A percentile compares a stretch with the other conserved stretches of the same genome.
Evolutionary conservation across 2,888 invertebrate genomes (phyloP).

Genomic region (Acleris literana): DNA sequence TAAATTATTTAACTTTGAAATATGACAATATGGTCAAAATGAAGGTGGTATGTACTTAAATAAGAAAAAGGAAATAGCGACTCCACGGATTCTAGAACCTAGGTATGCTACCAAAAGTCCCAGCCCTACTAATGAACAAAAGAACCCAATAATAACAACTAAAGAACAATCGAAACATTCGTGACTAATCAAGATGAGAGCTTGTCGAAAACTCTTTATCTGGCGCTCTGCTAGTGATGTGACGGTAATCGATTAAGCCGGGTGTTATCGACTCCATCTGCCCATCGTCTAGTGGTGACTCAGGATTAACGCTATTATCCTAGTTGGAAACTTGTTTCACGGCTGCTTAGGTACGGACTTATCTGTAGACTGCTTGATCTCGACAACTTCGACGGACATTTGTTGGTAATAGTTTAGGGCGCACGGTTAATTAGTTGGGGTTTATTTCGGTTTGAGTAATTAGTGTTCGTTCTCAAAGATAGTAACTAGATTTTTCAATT

Average conservation of each 20-base stretch:
- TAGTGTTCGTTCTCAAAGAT: not conserved
- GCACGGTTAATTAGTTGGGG: not conserved
- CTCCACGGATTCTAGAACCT: too few relatives aligned
- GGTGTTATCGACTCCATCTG: slow-evolving; percentile 66
- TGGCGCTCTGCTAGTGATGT: slow-evolving; percentile 35
- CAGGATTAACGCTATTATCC: slow-evolving; percentile 71
- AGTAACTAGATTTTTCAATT: too few relatives aligned
- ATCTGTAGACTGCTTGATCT: slow-evolving; percentile 31
- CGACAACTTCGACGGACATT: slow-evolving; percentile 28
- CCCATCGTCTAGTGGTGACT: slow-evolving; percentile 57
- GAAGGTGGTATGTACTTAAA: too few relatives aligned
- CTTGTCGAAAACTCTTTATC: slow-evolving; percentile 34
- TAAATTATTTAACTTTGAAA: too few relatives aligned
- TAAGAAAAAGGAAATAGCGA: too few relatives aligned
- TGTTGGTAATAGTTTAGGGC: slow-evolving; percentile 18
- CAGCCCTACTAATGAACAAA: not conserved
- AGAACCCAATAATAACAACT: not conserved
- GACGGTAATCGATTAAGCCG: slow-evolving; percentile 61
- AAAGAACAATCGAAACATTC: slow-evolving; percentile 8
- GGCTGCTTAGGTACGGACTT: slow-evolving; percentile 54
- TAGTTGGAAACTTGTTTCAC: slow-evolving; percentile 60
- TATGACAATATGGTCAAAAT: too few relatives aligned
- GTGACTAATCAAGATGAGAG: slow-evolving; percentile 32
- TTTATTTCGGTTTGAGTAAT: not conserved
- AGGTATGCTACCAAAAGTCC: too few relatives aligned